Base-by-base conservation (phyloP, 2,113 vertebrate genomes). In the Ondatra zibethicus region DNA sequence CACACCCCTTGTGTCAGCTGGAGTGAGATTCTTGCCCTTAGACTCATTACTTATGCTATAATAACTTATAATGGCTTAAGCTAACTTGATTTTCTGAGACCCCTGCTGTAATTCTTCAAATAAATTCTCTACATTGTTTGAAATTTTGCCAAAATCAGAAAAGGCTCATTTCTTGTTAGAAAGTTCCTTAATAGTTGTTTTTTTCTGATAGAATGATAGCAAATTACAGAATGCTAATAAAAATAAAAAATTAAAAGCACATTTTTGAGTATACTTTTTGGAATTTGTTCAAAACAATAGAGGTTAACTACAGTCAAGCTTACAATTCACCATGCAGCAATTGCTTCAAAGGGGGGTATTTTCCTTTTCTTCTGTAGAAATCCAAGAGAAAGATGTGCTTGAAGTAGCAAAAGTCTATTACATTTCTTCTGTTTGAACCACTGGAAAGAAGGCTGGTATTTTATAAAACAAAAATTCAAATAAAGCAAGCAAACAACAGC, bases 21-120 rank as follows among this genome's bases (percentile, higher is more conserved):
- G 92, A 93, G 66, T 42, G 42, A 33, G 55, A 89, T 72, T 4
- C 63, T 13, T 75, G 42, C 2, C 9, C 66, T 73, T 80, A 63
- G 50, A 52, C 72, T 81, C 65, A 70, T 95, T 92, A 76, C 65
- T 93, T 88, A 88, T 52, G 75, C 19, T 75, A 50, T 77, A 81
- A 94, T 91, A 92, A 85, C 81, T 88, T 92, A 61, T 88, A 95
- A 95, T 92, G 29, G 45, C 52, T 97, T 97, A 92, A 89, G 58
- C 68, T 52, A 82, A 92, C 65, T 94, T 90, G 95, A 93, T 97
- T 94, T 93, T 80, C 72, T 90, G 72, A 95, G 50, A 76, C 80
- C 50, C 72, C 75, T 94, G 45, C 70, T 92, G 70, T 85, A 88
- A 91, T 92, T 96, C 90, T 93, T 95, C 84, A 88, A 12, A 76